Evolutionary conservation across 2,888 invertebrate species (phyloP).

Genomic region (Ennomos erosarius): DNA sequence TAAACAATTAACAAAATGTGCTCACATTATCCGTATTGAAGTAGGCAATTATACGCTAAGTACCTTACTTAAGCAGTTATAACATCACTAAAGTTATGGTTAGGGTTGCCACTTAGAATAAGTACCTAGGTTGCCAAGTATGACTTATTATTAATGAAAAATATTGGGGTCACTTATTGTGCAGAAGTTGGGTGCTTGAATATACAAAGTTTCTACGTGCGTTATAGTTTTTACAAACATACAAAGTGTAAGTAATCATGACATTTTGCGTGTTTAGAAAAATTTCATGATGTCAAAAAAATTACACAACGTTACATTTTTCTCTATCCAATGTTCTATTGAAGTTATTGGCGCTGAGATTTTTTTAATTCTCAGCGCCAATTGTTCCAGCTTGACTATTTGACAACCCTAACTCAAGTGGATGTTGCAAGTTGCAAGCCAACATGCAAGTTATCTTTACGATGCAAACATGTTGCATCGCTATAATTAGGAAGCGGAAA

Average conservation of each 20-base stretch:
- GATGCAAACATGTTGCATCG: slow-evolving; percentile 47
- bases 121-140: slow-evolving; percentile 8
- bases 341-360: too few relatives aligned
- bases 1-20: slow-evolving; percentile 36
- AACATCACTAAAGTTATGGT: slow-evolving; percentile 46
- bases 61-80: slow-evolving; percentile 44
- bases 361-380: too few relatives aligned
- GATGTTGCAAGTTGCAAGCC: slow-evolving; percentile 27
- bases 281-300: too few relatives aligned
- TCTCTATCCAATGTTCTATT: too few relatives aligned
- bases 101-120: slow-evolving; percentile 15
- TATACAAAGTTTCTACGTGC: too few relatives aligned
- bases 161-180: too few relatives aligned
- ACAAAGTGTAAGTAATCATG: too few relatives aligned
- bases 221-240: too few relatives aligned
- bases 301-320: too few relatives aligned
- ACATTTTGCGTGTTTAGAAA: too few relatives aligned
- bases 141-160: not conserved
- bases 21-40: slow-evolving; percentile 40
- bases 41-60: slow-evolving; percentile 48
- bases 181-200: too few relatives aligned
- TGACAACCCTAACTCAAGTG: slow-evolving; percentile 17
- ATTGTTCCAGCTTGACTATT: not conserved
- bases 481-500: slow-evolving; percentile 44
- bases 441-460: slow-evolving; percentile 45